phyloP scores from a whole-genome alignment of 2,113 vertebrate genomes.

The Antennarius striatus region DNA sequence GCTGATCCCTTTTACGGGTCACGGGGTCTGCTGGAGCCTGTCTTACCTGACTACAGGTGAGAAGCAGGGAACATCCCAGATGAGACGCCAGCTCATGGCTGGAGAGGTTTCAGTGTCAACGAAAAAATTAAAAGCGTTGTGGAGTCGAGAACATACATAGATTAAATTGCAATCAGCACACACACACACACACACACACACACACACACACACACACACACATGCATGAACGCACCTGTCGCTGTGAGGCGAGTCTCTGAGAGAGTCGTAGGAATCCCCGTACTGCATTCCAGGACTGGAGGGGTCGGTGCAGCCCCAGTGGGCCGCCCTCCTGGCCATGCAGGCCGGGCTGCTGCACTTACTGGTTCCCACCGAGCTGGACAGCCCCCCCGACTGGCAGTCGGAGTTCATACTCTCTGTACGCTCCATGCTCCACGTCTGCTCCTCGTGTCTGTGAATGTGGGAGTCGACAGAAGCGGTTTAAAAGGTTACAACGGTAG shows the following conservation, averaged over 20 bases:
- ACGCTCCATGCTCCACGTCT: constrained; percentile 95
- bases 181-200: not conserved
- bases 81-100: too few species aligned
- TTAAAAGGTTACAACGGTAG: constrained; percentile 35
- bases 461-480: constrained; percentile 13
- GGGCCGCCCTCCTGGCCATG: constrained; percentile 87
- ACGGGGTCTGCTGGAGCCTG: too few species aligned
- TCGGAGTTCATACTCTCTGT: constrained; percentile 95
- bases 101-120: too few species aligned
- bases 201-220: not conserved
- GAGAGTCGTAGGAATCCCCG: constrained; percentile 92
- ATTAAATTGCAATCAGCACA: not conserved
- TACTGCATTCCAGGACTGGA: constrained; percentile 82
- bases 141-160: not conserved
- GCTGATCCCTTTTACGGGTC: too few species aligned
- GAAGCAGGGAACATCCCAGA: too few species aligned
- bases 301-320: constrained; percentile 84
- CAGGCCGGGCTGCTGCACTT: constrained; percentile 98
- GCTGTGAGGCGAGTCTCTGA: constrained; percentile 95
- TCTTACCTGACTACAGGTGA: too few species aligned
- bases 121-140: not conserved
- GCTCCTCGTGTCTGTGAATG: constrained; percentile 89
- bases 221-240: constrained; percentile 84
- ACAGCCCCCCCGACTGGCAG: constrained; percentile 93
- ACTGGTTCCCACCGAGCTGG: constrained; percentile 96